Percentiles rank a stretch among this genome's conserved stretches.
These are phyloP conservation scores for Ciconia nigra DNA, from an alignment of 2,797 vertebrate species.

Conservation along the genomic window DNA sequence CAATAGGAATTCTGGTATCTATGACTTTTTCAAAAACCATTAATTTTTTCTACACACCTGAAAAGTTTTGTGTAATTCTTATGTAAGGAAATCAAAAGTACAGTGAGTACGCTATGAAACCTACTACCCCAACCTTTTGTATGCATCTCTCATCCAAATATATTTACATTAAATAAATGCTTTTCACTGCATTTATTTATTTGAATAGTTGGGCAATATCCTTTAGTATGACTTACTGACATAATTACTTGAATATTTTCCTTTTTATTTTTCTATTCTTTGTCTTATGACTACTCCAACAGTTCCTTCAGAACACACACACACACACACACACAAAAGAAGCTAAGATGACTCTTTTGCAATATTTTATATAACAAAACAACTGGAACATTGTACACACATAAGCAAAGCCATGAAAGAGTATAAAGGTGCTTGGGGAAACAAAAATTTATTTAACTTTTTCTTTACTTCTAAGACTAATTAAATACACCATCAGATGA, in stretches of 20 bases:
- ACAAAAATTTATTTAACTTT: background rate
- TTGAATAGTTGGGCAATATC: background rate
- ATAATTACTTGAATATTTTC: background rate
- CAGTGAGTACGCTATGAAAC: background rate
- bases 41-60: background rate
- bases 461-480: background rate
- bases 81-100: background rate
- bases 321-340: background rate
- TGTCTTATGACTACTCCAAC: background rate
- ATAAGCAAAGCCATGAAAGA: background rate
- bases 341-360: background rate
- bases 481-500: background rate
- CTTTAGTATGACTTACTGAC: background rate
- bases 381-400: background rate
- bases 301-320: background rate
- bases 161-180: background rate
- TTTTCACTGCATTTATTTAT: background rate
- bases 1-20: background rate
- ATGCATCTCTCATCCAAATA: background rate
- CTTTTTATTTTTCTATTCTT: background rate
- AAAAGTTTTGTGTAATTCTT: background rate
- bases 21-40: background rate
- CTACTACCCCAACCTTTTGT: background rate
- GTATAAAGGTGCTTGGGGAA: background rate
- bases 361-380: background rate